Percentiles rank a stretch among this genome's conserved stretches.
phyloP scores from a whole-genome alignment of 2,113 vertebrate genomes.

The Pseudopodoces humilis region DNA sequence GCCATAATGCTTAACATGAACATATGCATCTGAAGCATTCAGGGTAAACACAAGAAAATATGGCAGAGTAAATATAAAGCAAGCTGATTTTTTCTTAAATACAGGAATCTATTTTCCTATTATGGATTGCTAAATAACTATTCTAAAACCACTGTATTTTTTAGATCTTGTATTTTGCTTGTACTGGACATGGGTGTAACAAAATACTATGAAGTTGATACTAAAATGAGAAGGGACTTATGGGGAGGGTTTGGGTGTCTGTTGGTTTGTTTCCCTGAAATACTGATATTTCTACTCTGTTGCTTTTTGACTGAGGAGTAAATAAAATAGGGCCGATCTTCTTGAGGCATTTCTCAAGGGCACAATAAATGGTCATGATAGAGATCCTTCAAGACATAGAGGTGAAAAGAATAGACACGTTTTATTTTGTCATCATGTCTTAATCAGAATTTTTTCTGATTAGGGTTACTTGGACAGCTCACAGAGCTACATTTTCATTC shows the following conservation, averaged over 20 bases:
- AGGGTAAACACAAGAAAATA: not conserved
- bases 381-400: not conserved
- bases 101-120: not conserved
- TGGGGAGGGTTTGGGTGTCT: rapidly evolving
- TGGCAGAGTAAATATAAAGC: not conserved
- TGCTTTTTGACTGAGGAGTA: not conserved
- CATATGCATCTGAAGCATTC: not conserved
- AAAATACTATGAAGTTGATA: not conserved
- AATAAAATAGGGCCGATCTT: not conserved
- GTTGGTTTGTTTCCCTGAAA: not conserved
- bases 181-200: not conserved
- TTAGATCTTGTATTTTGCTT: not conserved
- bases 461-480: not conserved
- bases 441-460: not conserved
- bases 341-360: not conserved
- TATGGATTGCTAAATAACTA: not conserved
- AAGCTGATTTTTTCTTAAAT: not conserved
- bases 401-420: not conserved
- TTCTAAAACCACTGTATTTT: not conserved
- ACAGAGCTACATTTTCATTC: not conserved
- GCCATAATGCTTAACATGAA: not conserved
- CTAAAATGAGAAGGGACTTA: not conserved
- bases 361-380: not conserved
- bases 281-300: not conserved
- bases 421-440: not conserved